A percentile compares a stretch with the other conserved stretches of the same genome.
phyloP scores from a whole-genome alignment of 2,888 invertebrate species.

The Allolobophora icterica region DNA sequence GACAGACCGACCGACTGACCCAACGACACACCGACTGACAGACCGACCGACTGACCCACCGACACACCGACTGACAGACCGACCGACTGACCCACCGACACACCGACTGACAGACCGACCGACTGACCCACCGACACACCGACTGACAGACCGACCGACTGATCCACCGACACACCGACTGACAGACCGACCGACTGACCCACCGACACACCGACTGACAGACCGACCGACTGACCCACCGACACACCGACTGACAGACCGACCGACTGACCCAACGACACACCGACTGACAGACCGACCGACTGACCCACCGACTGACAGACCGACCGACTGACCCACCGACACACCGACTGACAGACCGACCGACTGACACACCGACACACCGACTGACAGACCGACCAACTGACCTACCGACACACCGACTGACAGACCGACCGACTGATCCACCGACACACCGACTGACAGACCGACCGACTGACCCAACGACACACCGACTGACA shows the following conservation, averaged over 20 bases:
- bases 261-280: not conserved
- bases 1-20: not conserved
- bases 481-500: too few relatives aligned
- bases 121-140: not conserved
- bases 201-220: not conserved
- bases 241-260: too few relatives aligned
- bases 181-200: not conserved
- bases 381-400: not conserved
- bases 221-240: not conserved
- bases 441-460: not conserved
- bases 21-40: not conserved
- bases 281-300: too few relatives aligned
- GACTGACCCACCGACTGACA: not conserved
- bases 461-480: not conserved
- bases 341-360: too few relatives aligned
- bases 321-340: not conserved
- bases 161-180: not conserved
- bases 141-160: not conserved
- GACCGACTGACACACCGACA: not conserved
- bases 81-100: not conserved
- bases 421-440: not conserved
- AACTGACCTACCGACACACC: not conserved
- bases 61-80: not conserved
- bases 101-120: not conserved
- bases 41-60: not conserved